Base-by-base conservation (phyloP, 2,888 invertebrate species). In the Pilophorus perplexus region DNA sequence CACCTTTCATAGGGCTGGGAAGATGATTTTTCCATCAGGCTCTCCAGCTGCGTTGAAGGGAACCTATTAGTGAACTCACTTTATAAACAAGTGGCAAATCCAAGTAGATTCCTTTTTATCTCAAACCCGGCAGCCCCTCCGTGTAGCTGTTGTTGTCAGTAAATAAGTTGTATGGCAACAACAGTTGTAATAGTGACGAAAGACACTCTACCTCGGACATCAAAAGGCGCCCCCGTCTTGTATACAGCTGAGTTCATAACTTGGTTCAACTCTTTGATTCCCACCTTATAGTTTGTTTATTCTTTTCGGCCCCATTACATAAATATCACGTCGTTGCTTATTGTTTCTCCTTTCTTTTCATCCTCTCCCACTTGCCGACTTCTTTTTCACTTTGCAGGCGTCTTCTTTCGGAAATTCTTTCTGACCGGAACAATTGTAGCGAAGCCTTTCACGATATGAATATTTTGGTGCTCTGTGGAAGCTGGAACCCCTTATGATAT, bases 11-110 rank as follows among this genome's bases (percentile, higher is more conserved):
- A n/a, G n/a, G n/a, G n/a, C n/a, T n/a, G n/a, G n/a, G n/a, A n/a
- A n/a, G n/a, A n/a, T n/a, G n/a, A n/a, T n/a, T n/a, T n/a, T n/a
- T n/a, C n/a, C n/a, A n/a, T n/a, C n/a, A n/a, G n/a, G n/a, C n/a
- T n/a, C n/a, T n/a, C n/a, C n/a, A n/a, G n/a, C n/a, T n/a, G n/a
- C n/a, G n/a, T n/a, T n/a, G n/a, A n/a, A n/a, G n/a, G n/a, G n/a
- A n/a, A n/a, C n/a, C n/a, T n/a, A n/a, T n/a, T n/a, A n/a, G n/a
- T n/a, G n/a, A n/a, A n/a, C n/a, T n/a, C n/a, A n/a, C n/a, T n/a
- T n/a, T n/a, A n/a, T n/a, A n/a, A n/a, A n/a, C n/a, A 71, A 40
- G 18, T 46, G 38, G 46, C 33, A 28, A 48, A 64, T 64, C 25
- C 27, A 25, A 18, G 54, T 54, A 54, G 37, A 54, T 18, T 54